Conservation (phyloP, 1,140 invertebrate species). For the Zaprionus capensis region DNA sequence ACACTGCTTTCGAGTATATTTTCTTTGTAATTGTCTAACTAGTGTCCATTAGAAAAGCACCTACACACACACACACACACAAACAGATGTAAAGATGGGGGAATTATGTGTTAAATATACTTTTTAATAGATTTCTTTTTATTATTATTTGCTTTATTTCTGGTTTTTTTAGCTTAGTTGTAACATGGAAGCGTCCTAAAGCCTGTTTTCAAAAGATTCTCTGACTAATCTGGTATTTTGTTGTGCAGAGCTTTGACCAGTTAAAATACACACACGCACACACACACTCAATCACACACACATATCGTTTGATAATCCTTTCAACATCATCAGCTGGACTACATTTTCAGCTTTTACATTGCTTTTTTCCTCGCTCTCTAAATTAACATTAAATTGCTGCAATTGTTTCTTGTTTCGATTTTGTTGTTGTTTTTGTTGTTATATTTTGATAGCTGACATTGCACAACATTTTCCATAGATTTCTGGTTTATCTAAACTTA, state of each 20-base stretch:
- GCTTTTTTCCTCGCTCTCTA: slow-evolving; percentile 8
- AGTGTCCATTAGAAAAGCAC: slow-evolving; percentile 69
- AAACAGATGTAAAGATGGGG: slow-evolving; percentile 29
- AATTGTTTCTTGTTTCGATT: slow-evolving; percentile 6
- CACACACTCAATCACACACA: slow-evolving; percentile 14
- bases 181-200: slow-evolving; percentile 55
- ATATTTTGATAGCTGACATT: slow-evolving; percentile 32
- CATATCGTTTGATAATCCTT: slow-evolving; percentile 13
- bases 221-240: slow-evolving; percentile 14
- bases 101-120: slow-evolving; percentile 23
- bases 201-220: slow-evolving; percentile 21
- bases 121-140: slow-evolving; percentile 15
- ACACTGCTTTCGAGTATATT: slow-evolving; percentile 46
- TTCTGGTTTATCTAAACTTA: slow-evolving; percentile 67
- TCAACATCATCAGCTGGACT: slow-evolving; percentile 38
- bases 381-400: slow-evolving; percentile 22
- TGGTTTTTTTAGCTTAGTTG: slow-evolving; percentile 20
- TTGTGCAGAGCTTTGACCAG: slow-evolving; percentile 34
- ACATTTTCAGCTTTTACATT: slow-evolving; percentile 44
- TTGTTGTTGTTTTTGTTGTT: slow-evolving; percentile 10
- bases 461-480: slow-evolving; percentile 41
- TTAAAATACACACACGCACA: slow-evolving; percentile 40
- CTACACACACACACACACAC: slow-evolving; percentile 50
- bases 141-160: slow-evolving; percentile 20
- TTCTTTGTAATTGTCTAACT: slow-evolving; percentile 61